phyloP scores from a whole-genome alignment of 2,113 vertebrate species.

The Lepidothrix coronata region DNA sequence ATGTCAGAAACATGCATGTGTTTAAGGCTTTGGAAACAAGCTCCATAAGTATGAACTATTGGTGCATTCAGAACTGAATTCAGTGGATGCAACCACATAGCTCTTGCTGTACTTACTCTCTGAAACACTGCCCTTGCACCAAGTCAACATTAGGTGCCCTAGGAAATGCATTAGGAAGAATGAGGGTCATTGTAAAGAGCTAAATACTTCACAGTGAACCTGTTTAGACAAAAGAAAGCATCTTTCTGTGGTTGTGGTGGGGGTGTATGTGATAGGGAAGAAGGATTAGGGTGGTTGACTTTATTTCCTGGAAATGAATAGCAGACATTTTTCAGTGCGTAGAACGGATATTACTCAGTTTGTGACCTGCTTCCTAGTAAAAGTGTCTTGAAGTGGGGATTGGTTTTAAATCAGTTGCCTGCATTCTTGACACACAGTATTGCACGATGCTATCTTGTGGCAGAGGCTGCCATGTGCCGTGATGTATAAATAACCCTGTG shows the following conservation, averaged over 20 bases:
- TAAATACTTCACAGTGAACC: neutral
- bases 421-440: neutral
- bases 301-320: slow-evolving; percentile 31
- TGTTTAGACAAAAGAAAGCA: neutral
- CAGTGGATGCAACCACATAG: neutral
- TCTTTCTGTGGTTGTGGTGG: neutral
- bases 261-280: neutral
- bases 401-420: neutral
- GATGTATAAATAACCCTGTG: neutral
- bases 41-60: neutral
- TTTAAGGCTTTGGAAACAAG: neutral
- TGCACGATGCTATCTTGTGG: neutral
- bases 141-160: neutral
- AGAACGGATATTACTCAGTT: neutral
- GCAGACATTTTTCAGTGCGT: neutral
- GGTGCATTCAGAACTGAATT: neutral
- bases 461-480: neutral
- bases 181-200: neutral
- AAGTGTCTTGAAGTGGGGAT: neutral
- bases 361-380: slow-evolving; percentile 17
- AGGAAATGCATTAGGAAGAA: neutral
- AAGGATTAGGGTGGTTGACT: neutral
- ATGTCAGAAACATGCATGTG: neutral
- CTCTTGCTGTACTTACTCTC: neutral
- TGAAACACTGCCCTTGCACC: neutral